A percentile compares a stretch with the other conserved stretches of the same genome.
Evolutionary conservation across 1,140 invertebrate genomes (phyloP).

Genomic region (Conopomorpha cramerella): DNA sequence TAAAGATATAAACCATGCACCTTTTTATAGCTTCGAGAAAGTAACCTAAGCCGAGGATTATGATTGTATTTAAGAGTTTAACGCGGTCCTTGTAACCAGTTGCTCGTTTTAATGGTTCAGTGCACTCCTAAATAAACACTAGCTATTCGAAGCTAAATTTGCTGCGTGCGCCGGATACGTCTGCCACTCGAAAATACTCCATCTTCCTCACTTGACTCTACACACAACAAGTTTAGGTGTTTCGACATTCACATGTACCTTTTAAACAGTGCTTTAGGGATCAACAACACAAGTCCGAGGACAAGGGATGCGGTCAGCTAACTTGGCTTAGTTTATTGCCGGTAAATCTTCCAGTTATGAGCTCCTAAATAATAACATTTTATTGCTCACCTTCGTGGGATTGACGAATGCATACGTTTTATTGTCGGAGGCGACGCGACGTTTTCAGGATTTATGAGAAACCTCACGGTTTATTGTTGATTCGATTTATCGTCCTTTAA

Average conservation of each 20-base stretch:
- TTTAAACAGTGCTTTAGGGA: too few species aligned
- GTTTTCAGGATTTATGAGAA: slow-evolving; percentile 37
- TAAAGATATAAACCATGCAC: too few species aligned
- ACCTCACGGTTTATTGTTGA: neutral
- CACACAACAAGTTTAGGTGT: too few species aligned
- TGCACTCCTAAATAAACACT: slow-evolving; percentile 56
- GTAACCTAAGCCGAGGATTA: slow-evolving; percentile 52
- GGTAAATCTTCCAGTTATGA: slow-evolving; percentile 47
- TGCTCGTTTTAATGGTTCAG: slow-evolving; percentile 47
- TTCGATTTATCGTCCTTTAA: neutral
- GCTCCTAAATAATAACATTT: slow-evolving; percentile 55
- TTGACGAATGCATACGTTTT: slow-evolving; percentile 46
- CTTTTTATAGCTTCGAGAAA: slow-evolving; percentile 51
- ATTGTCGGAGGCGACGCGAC: slow-evolving; percentile 25
- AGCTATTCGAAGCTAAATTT: slow-evolving; percentile 51
- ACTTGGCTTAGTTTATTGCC: slow-evolving; percentile 32
- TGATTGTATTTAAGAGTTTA: slow-evolving; percentile 55
- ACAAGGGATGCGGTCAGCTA: slow-evolving; percentile 23
- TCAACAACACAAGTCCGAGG: slow-evolving; percentile 17
- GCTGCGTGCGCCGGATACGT: slow-evolving; percentile 52
- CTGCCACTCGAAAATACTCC: slow-evolving; percentile 48
- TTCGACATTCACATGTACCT: too few species aligned
- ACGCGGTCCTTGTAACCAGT: slow-evolving; percentile 47
- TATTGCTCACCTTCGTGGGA: slow-evolving; percentile 33
- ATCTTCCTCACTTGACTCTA: slow-evolving; percentile 31